phyloP scores from a whole-genome alignment of 2,888 invertebrate species.

The Minunthozetes semirufus region DNA sequence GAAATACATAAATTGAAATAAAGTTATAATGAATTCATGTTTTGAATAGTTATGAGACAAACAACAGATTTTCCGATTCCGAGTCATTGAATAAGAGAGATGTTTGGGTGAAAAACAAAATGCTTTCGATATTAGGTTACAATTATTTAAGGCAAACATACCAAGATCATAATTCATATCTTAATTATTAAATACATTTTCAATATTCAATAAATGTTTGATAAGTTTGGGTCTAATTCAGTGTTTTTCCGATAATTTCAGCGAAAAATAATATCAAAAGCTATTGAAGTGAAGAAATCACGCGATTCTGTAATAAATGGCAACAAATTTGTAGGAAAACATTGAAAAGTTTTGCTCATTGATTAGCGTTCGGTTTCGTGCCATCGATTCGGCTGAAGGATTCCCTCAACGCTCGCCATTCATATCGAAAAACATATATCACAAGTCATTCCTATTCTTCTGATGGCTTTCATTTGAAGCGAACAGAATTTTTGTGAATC shows the following conservation, averaged over 20 bases:
- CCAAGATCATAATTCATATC: too few species aligned
- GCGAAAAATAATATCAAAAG: neutral
- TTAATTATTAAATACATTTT: too few species aligned
- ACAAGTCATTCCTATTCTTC: neutral
- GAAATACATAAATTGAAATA: too few species aligned
- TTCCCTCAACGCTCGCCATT: neutral
- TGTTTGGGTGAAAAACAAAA: too few species aligned
- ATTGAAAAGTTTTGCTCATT: neutral
- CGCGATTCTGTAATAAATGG: neutral
- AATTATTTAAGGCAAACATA: too few species aligned
- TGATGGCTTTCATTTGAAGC: neutral
- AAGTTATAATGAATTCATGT: too few species aligned
- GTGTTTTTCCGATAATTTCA: neutral
- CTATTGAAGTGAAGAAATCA: neutral
- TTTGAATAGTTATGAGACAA: too few species aligned
- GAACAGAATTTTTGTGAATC: neutral
- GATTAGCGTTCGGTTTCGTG: neutral
- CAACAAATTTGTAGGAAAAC: neutral
- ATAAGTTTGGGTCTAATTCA: neutral
- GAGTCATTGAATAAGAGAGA: too few species aligned
- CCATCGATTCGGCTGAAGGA: neutral
- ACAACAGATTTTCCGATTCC: too few species aligned
- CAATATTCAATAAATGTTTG: neutral
- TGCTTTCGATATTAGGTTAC: too few species aligned
- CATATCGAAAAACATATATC: neutral